Evolutionary conservation across 2,888 invertebrate genomes (phyloP).

Genomic region (Colostygia pectinataria): DNA sequence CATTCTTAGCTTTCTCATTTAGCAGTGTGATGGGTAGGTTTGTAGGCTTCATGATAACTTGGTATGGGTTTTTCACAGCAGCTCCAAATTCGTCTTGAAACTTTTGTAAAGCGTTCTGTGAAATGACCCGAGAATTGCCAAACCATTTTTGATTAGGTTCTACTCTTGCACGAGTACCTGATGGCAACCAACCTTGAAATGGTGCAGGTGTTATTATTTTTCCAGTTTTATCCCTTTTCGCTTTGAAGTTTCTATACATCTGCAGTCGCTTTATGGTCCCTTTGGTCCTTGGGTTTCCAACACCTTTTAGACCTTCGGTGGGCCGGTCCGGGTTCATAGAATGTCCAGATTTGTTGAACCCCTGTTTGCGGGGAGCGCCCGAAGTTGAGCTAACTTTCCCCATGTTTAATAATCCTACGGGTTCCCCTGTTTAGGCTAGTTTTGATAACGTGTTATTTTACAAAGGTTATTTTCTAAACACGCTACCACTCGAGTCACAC

Average conservation of each 20-base stretch:
- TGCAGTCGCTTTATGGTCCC: conserved; percentile 97
- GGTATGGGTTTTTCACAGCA: conserved; percentile 97
- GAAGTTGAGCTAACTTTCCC: conserved; percentile 88
- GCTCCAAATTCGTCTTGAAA: conserved; percentile 97
- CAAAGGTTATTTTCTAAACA: conserved; percentile 7
- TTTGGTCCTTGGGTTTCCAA: conserved; percentile 92
- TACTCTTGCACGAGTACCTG: conserved; percentile 96
- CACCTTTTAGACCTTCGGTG: conserved; percentile 90
- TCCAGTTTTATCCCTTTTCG: conserved; percentile 93
- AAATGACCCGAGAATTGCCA: conserved; percentile 98
- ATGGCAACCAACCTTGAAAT: conserved; percentile 94
- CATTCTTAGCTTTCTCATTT: conserved; percentile 95
- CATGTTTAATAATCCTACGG: conserved; percentile 73
- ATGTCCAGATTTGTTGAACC: conserved; percentile 93
- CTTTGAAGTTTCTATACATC: conserved; percentile 99
- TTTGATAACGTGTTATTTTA: conserved; percentile 12
- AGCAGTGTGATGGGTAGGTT: conserved; percentile 96
- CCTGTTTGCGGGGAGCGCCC: conserved; percentile 91
- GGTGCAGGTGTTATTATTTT: conserved; percentile 97
- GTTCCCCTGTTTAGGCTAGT: conserved; percentile 1
- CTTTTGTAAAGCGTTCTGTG: conserved; percentile 94
- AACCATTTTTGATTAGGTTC: conserved; percentile 99
- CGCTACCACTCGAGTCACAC: conserved; percentile 6
- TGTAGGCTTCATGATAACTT: conserved; percentile 98
- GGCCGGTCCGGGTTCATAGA: conserved; percentile 97